Evolutionary conservation across 2,113 vertebrate genomes (phyloP).

Genomic region (Campylomormyrus numenius): DNA sequence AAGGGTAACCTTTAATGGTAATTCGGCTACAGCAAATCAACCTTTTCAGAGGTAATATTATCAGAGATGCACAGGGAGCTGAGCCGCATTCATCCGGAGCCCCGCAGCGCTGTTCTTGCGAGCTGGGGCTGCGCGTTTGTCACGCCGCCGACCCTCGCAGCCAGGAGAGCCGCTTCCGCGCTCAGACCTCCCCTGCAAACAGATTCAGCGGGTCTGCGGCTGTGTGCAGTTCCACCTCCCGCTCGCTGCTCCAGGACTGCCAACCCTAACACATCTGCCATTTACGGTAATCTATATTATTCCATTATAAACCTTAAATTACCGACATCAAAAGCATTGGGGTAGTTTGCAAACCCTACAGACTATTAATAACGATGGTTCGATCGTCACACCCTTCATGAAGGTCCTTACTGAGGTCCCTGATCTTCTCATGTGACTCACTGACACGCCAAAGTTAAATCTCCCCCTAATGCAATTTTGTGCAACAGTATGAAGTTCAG

Average conservation of each 20-base stretch:
- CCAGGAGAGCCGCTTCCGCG: background rate
- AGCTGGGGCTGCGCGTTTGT: background rate
- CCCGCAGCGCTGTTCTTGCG: background rate
- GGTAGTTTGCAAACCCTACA: background rate
- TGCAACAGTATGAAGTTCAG: background rate
- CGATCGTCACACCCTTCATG: background rate
- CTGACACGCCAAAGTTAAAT: background rate
- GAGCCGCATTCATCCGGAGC: constrained; percentile 16
- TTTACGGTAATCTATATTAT: background rate
- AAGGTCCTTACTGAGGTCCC: background rate
- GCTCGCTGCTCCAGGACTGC: background rate
- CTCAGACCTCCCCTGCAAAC: background rate
- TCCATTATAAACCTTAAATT: background rate
- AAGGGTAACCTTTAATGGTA: constrained; percentile 23
- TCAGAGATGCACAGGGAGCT: constrained; percentile 6
- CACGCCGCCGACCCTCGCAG: background rate
- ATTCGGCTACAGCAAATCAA: constrained; percentile 26
- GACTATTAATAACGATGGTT: background rate
- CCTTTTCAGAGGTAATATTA: constrained; percentile 37
- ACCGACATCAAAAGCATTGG: background rate
- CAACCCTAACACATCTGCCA: background rate
- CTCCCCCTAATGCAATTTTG: background rate
- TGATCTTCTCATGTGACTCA: background rate
- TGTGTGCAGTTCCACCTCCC: background rate
- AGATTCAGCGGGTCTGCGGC: background rate